Conservation (phyloP, 2,797 vertebrate species). For the Fundulus diaphanus region DNA sequence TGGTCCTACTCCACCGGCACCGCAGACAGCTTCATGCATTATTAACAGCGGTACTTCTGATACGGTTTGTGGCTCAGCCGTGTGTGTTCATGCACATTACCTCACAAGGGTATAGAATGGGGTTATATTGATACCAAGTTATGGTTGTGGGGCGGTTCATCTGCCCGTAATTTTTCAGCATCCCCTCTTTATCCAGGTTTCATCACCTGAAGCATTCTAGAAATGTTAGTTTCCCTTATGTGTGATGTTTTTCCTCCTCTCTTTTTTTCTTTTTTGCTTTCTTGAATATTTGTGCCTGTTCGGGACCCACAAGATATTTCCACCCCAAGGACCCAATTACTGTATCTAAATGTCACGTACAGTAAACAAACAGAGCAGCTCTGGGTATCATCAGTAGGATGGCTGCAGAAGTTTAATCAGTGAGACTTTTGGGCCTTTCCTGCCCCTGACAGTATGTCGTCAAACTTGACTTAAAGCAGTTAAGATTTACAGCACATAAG, state of each 20-base stretch:
- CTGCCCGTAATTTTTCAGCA: conserved; percentile 24
- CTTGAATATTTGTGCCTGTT: conserved; percentile 26
- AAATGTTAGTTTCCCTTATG: conserved; percentile 11
- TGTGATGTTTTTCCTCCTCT: conserved; percentile 15
- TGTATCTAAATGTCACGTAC: conserved; percentile 48
- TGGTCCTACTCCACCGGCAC: conserved; percentile 50
- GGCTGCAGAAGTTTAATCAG: conserved; percentile 62
- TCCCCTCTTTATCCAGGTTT: conserved; percentile 15
- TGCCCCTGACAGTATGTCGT: conserved; percentile 9
- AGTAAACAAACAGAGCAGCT: conserved; percentile 30
- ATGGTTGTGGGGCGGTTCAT: conserved; percentile 9
- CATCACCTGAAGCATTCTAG: conserved; percentile 9
- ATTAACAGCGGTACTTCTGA: conserved; percentile 66
- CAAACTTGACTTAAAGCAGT: neutral
- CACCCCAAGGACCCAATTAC: conserved; percentile 68
- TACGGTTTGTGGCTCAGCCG: conserved; percentile 43
- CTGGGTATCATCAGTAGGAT: conserved; percentile 49
- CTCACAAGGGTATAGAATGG: neutral
- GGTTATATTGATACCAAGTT: neutral
- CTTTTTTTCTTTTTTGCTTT: conserved; percentile 15
- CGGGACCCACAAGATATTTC: conserved; percentile 26
- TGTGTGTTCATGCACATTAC: conserved; percentile 23
- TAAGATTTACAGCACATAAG: neutral
- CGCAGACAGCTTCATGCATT: conserved; percentile 70
- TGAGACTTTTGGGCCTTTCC: conserved; percentile 18